Percentiles rank a stretch among this genome's conserved stretches.
phyloP scores from a whole-genome alignment of 1,140 invertebrate species.

The Drosophila grimshawi region DNA sequence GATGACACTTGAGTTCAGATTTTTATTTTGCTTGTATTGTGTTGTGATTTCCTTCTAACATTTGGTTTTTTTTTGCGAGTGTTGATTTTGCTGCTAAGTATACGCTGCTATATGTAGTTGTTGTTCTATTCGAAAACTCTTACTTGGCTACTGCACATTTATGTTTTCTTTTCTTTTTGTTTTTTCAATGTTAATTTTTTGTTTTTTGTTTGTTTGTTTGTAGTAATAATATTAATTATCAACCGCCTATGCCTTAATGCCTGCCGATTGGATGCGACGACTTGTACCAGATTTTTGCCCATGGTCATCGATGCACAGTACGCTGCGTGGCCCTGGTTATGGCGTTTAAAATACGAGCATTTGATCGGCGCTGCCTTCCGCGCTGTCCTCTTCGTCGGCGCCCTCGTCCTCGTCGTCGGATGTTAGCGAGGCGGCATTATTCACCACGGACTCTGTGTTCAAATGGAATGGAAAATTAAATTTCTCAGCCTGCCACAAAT shows the following conservation, averaged over 20 bases:
- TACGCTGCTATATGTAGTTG: conserved; percentile 50
- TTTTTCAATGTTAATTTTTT: conserved; percentile 24
- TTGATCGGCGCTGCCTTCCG: conserved; percentile 92
- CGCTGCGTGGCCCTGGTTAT: conserved; percentile 12
- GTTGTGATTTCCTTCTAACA: conserved; percentile 20
- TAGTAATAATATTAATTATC: conserved; percentile 70
- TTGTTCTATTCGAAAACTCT: conserved; percentile 80
- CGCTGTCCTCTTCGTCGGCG: conserved; percentile 88
- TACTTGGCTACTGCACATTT: conserved; percentile 80
- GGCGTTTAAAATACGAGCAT: conserved; percentile 90
- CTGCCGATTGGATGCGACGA: conserved; percentile 65
- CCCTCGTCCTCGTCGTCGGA: conserved; percentile 89
- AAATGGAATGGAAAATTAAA: conserved; percentile 68
- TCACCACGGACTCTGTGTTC: conserved; percentile 86
- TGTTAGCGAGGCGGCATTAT: conserved; percentile 86
- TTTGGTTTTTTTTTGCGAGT: conserved; percentile 35
- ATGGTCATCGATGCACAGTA: conserved; percentile 37
- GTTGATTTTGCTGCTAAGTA: conserved; percentile 72
- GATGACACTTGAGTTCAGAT: conserved; percentile 28
- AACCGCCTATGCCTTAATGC: conserved; percentile 61
- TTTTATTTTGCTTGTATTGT: conserved; percentile 15
- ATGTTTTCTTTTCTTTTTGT: conserved; percentile 48
- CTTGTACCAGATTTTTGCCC: conserved; percentile 26
- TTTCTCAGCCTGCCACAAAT: conserved; percentile 21
- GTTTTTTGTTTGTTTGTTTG: conserved; percentile 53